phyloP scores from a whole-genome alignment of 2,113 vertebrate genomes.

The Ptilorrhoa leucosticta region DNA sequence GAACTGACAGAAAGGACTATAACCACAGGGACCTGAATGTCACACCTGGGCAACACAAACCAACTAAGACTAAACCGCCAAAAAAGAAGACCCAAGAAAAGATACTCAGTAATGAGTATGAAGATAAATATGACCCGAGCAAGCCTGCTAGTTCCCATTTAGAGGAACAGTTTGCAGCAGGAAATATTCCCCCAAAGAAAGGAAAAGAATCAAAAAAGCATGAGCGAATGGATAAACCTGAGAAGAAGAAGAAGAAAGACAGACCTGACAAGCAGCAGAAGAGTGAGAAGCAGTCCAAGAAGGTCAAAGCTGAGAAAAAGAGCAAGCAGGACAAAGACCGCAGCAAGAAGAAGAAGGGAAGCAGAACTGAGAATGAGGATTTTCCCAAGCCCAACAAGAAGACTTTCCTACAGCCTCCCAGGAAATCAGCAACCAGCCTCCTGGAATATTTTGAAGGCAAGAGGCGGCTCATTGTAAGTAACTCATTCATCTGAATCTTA shows the following conservation, averaged over 20 bases:
- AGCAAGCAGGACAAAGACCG: slow-evolving; percentile 81
- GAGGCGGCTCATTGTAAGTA: slow-evolving; percentile 91
- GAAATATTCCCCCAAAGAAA: slow-evolving; percentile 71
- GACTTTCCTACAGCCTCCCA: slow-evolving; percentile 64
- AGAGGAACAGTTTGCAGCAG: slow-evolving; percentile 70
- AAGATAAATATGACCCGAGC: slow-evolving; percentile 79
- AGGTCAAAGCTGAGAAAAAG: slow-evolving; percentile 82
- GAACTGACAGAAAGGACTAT: slow-evolving; percentile 79
- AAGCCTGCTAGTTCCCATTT: slow-evolving; percentile 69
- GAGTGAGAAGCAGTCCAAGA: slow-evolving; percentile 81
- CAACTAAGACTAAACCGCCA: slow-evolving; percentile 73
- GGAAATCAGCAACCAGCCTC: slow-evolving; percentile 77
- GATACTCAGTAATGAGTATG: slow-evolving; percentile 85
- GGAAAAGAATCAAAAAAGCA: slow-evolving; percentile 79
- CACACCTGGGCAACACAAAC: slow-evolving; percentile 74
- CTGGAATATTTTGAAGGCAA: slow-evolving; percentile 92
- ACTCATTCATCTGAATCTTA: neutral
- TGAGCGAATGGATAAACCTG: slow-evolving; percentile 73
- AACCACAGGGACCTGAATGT: slow-evolving; percentile 62
- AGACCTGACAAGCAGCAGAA: slow-evolving; percentile 74
- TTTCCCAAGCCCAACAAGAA: slow-evolving; percentile 79
- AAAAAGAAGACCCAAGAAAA: slow-evolving; percentile 82
- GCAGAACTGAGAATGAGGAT: slow-evolving; percentile 78
- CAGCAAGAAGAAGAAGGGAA: slow-evolving; percentile 83
- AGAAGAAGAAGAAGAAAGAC: slow-evolving; percentile 90